Evolutionary conservation across 2,888 invertebrate species (phyloP).

Genomic region (Leptopterna dolabrata): DNA sequence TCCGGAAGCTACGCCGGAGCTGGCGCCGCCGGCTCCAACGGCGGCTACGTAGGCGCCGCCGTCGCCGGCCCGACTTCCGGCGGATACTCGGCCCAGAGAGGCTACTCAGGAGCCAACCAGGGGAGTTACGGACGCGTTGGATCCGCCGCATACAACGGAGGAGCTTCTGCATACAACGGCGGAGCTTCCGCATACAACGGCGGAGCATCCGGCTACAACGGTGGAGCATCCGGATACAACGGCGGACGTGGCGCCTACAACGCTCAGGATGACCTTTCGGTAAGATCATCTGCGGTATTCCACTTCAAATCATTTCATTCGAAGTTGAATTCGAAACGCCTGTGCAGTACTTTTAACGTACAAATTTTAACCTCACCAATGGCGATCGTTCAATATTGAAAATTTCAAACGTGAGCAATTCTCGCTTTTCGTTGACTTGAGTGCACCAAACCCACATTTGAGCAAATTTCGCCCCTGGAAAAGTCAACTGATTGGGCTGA

Average conservation of each 20-base stretch:
- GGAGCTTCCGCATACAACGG: slow-evolving; percentile 66
- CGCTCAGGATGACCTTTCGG: slow-evolving; percentile 63
- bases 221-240: slow-evolving; percentile 11
- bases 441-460: too few relatives aligned
- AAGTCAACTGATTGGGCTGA: too few relatives aligned
- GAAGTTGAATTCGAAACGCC: not conserved
- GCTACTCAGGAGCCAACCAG: not conserved
- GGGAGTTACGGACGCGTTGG: not conserved
- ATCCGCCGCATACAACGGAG: slow-evolving; percentile 17
- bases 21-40: not conserved
- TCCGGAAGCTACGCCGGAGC: slow-evolving; percentile 13
- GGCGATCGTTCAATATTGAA: too few relatives aligned
- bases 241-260: slow-evolving; percentile 66
- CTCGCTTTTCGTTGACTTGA: too few relatives aligned
- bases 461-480: too few relatives aligned
- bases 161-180: slow-evolving; percentile 1
- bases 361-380: too few relatives aligned
- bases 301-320: slow-evolving; percentile 64
- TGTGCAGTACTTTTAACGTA: too few relatives aligned
- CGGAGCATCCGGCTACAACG: not conserved
- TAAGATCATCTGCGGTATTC: slow-evolving; percentile 61
- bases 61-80: not conserved
- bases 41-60: not conserved
- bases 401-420: too few relatives aligned
- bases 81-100: not conserved